Percentiles rank a stretch among this genome's conserved stretches.
Conservation (phyloP, 1,140 invertebrate species). For the Caenorhabditis elegans region DNA sequence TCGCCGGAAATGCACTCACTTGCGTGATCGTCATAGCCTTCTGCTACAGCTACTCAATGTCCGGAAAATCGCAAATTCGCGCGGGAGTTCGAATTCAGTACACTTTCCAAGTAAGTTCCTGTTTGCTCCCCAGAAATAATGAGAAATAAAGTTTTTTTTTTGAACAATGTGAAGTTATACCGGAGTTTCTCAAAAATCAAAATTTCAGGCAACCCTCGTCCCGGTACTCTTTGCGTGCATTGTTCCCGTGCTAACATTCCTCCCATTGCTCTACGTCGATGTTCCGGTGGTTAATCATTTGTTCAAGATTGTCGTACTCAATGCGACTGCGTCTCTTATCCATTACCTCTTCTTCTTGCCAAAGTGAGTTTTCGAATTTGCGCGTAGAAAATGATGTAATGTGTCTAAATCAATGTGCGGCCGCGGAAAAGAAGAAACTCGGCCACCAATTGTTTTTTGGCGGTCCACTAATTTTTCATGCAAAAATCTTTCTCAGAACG, state of each 20-base stretch:
- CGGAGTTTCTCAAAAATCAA: too few relatives aligned
- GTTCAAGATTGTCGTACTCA: conserved; percentile 41
- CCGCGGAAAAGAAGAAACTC: too few relatives aligned
- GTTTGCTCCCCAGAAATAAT: too few relatives aligned
- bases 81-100: conserved; percentile 41
- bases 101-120: conserved; percentile 37
- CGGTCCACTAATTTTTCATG: too few relatives aligned
- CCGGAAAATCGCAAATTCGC: conserved; percentile 29
- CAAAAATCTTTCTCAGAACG: too few relatives aligned
- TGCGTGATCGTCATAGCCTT: conserved; percentile 45
- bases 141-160: too few relatives aligned
- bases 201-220: conserved; percentile 38
- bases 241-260: conserved; percentile 34
- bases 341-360: conserved; percentile 49
- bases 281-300: conserved; percentile 40
- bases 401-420: too few relatives aligned
- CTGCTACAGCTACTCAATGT: conserved; percentile 43
- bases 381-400: too few relatives aligned
- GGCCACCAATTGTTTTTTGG: too few relatives aligned
- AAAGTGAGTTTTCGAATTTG: too few relatives aligned
- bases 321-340: conserved; percentile 37
- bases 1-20: conserved; percentile 44
- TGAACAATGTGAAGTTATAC: too few relatives aligned
- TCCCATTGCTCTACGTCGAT: conserved; percentile 45
- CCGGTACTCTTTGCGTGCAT: conserved; percentile 41